Conservation (phyloP, 2,113 vertebrate genomes). For the Delphinapterus leucas region DNA sequence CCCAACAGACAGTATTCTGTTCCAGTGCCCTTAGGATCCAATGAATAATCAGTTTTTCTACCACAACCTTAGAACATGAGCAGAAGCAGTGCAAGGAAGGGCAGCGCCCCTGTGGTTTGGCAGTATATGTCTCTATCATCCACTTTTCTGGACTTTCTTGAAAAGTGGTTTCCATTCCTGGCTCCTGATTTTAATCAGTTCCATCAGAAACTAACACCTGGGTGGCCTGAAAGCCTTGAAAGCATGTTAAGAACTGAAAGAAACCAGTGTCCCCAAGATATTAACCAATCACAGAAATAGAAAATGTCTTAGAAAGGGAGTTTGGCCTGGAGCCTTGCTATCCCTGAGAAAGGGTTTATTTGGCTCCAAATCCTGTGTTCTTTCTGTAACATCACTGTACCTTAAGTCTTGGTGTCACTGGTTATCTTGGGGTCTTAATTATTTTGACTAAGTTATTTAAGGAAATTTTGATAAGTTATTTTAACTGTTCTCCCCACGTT, state of each 20-base stretch:
- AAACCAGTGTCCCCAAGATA: not conserved
- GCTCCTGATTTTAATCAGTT: not conserved
- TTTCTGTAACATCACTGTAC: not conserved
- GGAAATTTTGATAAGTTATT: conserved; percentile 23
- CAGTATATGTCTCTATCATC: not conserved
- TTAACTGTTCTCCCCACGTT: not conserved
- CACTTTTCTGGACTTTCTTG: not conserved
- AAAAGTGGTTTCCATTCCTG: not conserved
- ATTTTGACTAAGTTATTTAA: conserved; percentile 40
- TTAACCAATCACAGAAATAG: not conserved
- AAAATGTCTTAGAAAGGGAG: not conserved
- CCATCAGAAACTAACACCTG: not conserved
- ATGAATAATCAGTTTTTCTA: not conserved
- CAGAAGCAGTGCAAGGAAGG: not conserved
- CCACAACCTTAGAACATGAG: not conserved
- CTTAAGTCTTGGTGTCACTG: not conserved
- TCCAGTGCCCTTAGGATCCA: not conserved
- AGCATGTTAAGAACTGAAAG: conserved; percentile 28
- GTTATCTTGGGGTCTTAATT: not conserved
- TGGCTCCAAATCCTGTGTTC: not conserved
- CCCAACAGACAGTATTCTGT: not conserved
- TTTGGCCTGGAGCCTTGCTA: not conserved
- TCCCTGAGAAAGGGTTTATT: not conserved
- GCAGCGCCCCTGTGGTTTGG: not conserved
- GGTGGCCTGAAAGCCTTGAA: conserved; percentile 11